Conservation (phyloP, 1,140 invertebrate genomes). For the Lasioglossum albipes region DNA sequence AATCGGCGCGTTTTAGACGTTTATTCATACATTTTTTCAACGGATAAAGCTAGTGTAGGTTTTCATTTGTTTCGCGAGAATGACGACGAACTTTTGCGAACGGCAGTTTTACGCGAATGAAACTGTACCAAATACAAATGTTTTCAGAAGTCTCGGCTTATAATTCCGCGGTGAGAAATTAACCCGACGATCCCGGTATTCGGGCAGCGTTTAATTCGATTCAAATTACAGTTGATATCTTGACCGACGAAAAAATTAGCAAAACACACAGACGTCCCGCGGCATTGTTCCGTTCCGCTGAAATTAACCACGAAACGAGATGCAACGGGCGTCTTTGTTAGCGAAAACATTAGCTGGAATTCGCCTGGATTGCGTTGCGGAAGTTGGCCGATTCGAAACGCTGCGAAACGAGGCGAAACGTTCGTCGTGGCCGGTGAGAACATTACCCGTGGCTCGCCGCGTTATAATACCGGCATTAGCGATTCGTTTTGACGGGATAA, state of each 20-base stretch:
- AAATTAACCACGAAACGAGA: background rate
- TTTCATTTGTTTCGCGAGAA: no score
- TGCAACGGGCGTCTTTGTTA: slow-evolving; percentile 5
- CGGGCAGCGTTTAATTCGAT: no score
- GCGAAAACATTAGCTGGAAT: background rate
- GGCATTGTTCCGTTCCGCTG: background rate
- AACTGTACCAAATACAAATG: no score
- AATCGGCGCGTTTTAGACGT: no score
- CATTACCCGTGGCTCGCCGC: background rate
- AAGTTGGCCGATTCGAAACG: background rate
- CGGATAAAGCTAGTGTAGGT: no score
- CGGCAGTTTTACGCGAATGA: no score
- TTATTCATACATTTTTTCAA: no score
- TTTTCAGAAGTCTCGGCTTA: no score
- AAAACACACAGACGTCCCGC: background rate
- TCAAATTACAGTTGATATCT: background rate
- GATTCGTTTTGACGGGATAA: background rate
- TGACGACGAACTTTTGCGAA: no score
- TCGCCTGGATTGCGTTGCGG: background rate
- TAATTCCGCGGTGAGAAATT: no score
- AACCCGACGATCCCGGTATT: background rate
- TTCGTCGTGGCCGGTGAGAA: background rate
- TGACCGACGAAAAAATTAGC: background rate
- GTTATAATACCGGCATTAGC: background rate
- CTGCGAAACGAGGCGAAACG: background rate